Percentiles rank a stretch among this genome's conserved stretches.
Evolutionary conservation across 2,113 vertebrate genomes (phyloP).

Genomic region (Silurus asotus): DNA sequence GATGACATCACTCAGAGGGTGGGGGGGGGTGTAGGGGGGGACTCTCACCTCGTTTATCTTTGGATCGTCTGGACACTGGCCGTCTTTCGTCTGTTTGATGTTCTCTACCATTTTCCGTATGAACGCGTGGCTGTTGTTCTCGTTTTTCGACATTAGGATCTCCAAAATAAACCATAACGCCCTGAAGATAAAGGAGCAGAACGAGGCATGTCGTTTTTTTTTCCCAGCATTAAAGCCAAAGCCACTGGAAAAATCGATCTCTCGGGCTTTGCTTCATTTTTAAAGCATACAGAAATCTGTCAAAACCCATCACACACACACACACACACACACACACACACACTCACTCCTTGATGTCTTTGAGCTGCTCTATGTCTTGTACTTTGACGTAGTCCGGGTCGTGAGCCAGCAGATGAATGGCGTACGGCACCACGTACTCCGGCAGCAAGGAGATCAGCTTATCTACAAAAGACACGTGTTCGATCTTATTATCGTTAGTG

Average conservation of each 20-base stretch:
- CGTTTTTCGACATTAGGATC: slow-evolving; percentile 98
- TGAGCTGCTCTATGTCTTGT: slow-evolving; percentile 97
- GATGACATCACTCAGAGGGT: too few relatives aligned
- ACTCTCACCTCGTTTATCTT: slow-evolving; percentile 93
- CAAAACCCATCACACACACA: not conserved
- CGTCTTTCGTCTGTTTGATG: slow-evolving; percentile 98
- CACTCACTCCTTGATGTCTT: slow-evolving; percentile 99
- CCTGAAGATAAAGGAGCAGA: slow-evolving; percentile 64
- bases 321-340: not conserved
- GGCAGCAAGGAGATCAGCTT: slow-evolving; percentile 95
- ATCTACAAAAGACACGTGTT: slow-evolving; percentile 72
- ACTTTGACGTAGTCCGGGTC: slow-evolving; percentile 98
- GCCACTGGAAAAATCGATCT: slow-evolving; percentile 20
- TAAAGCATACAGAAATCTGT: not conserved
- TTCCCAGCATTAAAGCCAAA: slow-evolving; percentile 2
- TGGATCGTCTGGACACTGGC: slow-evolving; percentile 85
- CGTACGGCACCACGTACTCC: slow-evolving; percentile 97
- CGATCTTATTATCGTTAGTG: not conserved
- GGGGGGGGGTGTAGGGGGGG: too few relatives aligned
- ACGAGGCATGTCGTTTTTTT: not conserved
- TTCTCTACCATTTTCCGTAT: slow-evolving; percentile 99
- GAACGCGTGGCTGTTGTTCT: slow-evolving; percentile 99
- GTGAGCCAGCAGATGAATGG: slow-evolving; percentile 95
- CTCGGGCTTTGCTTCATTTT: not conserved
- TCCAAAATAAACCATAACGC: slow-evolving; percentile 98